Base-by-base conservation (phyloP, 1,140 invertebrate genomes). In the Rhyzopertha dominica region DNA sequence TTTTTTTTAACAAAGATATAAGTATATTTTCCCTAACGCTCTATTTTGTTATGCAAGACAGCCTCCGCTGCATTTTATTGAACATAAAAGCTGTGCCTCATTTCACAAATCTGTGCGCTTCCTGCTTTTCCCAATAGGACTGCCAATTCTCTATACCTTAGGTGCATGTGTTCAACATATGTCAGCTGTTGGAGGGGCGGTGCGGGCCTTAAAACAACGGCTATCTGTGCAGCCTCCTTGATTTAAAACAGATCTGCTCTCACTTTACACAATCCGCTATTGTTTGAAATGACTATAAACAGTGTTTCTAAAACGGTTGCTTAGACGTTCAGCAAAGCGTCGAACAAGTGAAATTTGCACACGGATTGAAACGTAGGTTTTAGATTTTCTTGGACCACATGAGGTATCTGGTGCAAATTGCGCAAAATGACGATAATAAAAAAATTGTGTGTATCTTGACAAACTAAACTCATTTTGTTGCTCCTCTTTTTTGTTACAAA, bases 1-100 rank as follows among this genome's bases (percentile, higher is more conserved):
- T 58, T 50, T 58, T 58, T 55, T 49, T 55, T 53, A 53, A 37
- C 12, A 18, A 10, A 35, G 23, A 9, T 10, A 20, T 35, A 35
- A 5, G n/a, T 17, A n/a, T 17, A 17, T 14, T 31, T 31, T 31
- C 13, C 17, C 17, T 14, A 31, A 31, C 13, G 30, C 17, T 31
- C 30, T 17, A 31, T 31, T 31, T 12, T 31, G n/a, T n/a, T n/a
- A n/a, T n/a, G n/a, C n/a, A n/a, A n/a, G n/a, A n/a, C n/a, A n/a
- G n/a, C n/a, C n/a, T n/a, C n/a, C 30, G 30, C 30, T 14, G 30
- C 30, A 8, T 5, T 31, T 14, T 5, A 5, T n/a, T 14, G n/a
- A 31, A 17, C 30, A n/a, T 8, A 12, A 31, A 14, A 18, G 16
- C 30, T 18, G 30, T 16, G 30, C 30, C 30, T 16, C 16, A n/a